Evolutionary conservation across 2,888 invertebrate genomes (phyloP), one percentile per base, ranked within the genome.

Genomic region (Schizotus pectinicornis): DNA sequence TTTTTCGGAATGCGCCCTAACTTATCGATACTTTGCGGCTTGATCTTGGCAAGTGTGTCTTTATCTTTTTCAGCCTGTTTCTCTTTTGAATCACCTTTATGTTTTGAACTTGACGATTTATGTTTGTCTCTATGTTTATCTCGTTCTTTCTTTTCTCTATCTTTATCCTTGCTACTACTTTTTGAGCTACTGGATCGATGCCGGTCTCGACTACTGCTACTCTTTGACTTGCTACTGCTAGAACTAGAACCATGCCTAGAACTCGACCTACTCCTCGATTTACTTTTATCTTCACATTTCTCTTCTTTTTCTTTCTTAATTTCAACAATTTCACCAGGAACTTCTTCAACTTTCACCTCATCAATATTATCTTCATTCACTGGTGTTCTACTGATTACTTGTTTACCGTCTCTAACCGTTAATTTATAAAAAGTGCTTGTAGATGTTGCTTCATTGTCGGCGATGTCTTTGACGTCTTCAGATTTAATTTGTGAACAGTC

Each of bases 1-100:
- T 91, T 86, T 79, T 89, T 92, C 0, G 92, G 91, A 70, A 92
- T 92, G 79, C 90, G 89, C 0, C 90, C 90, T 22, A 92, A 78
- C 80, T 90, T 91, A 67, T 88, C 87, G 55, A 91, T 81, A 13
- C 89, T 85, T 50, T 87, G 87, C 5, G 86, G 84, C 71, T 85
- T 84, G 6, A 86, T 74, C 76, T 90, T 89, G 31, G 88, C 86
- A 39, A 88, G 81, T 7, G 86, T 86, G 30, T 86, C 86, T 72
- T 87, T 87, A 68, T 88, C 85, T 75, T 88, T 90, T 59, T 90
- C 89, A 14, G 82, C 82, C 68, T 85, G 85, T 63, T 80, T 82
- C 49, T 83, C 82, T 63, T 78, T 79, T 56, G 75, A 76, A 61
- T 76, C 80, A 39, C 81, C 77, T 56, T 68, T 74, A 57, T 69